These are phyloP conservation scores for Chaetops frenatus DNA, from an alignment of 2,113 vertebrate species.

Conservation along the genomic window DNA sequence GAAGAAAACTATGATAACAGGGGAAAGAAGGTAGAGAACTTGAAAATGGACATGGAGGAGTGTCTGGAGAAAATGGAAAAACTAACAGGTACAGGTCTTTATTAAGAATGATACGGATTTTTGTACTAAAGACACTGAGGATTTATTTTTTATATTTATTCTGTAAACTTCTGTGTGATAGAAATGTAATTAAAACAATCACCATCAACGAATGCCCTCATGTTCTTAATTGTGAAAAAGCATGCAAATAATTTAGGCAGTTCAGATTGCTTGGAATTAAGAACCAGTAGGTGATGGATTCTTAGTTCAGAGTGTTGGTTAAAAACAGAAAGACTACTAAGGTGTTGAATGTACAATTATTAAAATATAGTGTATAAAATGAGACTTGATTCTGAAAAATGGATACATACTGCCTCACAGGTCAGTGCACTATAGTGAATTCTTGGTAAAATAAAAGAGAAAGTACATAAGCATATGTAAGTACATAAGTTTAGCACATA, in stretches of 20 bases:
- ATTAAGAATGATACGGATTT: neutral
- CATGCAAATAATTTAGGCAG: neutral
- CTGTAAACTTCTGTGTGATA: neutral
- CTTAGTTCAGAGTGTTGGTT: neutral
- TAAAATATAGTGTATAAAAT: neutral
- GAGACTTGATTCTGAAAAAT: neutral
- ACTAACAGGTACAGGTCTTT: slow-evolving; percentile 63
- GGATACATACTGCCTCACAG: neutral
- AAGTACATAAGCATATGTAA: neutral
- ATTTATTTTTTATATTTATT: neutral
- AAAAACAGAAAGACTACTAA: neutral
- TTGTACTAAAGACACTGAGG: neutral
- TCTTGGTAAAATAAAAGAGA: neutral
- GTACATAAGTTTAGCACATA: neutral
- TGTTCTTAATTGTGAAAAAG: neutral
- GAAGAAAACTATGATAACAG: slow-evolving; percentile 38
- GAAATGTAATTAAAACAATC: neutral
- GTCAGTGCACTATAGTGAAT: neutral
- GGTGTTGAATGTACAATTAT: neutral
- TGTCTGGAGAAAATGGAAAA: slow-evolving; percentile 73
- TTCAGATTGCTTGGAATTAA: neutral
- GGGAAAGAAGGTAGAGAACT: slow-evolving; percentile 38
- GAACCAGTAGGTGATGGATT: neutral
- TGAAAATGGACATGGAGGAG: slow-evolving; percentile 65
- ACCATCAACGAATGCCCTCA: neutral